phyloP scores from a whole-genome alignment of 2,797 vertebrate species.

The Cossypha heuglini region DNA sequence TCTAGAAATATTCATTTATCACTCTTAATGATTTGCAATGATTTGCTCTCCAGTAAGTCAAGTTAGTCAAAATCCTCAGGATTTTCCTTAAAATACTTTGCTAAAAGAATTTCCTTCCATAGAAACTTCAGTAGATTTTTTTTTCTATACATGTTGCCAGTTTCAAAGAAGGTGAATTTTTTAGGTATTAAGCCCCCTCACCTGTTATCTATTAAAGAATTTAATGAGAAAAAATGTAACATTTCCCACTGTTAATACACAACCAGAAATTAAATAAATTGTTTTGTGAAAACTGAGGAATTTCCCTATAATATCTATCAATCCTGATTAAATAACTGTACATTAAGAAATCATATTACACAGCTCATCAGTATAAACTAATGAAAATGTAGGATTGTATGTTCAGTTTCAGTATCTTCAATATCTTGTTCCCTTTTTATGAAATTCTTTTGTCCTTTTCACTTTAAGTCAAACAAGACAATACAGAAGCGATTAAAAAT shows the following conservation, averaged over 20 bases:
- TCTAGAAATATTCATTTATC: neutral
- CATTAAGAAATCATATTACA: neutral
- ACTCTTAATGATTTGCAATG: neutral
- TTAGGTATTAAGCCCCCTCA: accelerated
- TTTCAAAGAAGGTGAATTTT: neutral
- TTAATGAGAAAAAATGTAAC: neutral
- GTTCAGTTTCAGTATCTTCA: neutral
- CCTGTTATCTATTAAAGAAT: neutral
- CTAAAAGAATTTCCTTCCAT: neutral
- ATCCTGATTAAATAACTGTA: neutral
- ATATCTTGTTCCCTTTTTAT: neutral
- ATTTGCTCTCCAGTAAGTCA: neutral
- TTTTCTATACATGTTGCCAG: neutral
- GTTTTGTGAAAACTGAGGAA: neutral
- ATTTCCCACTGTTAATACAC: neutral
- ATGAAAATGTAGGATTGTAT: neutral
- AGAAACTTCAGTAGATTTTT: neutral
- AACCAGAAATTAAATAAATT: neutral
- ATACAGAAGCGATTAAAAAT: neutral
- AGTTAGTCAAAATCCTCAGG: neutral
- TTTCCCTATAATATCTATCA: neutral
- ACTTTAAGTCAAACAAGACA: neutral
- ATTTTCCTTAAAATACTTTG: neutral
- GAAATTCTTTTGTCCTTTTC: neutral
- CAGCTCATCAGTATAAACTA: neutral